Evolutionary conservation across 2,888 invertebrate genomes (phyloP), one percentile per base, ranked within the genome.

Genomic region (Rhingia campestris): DNA sequence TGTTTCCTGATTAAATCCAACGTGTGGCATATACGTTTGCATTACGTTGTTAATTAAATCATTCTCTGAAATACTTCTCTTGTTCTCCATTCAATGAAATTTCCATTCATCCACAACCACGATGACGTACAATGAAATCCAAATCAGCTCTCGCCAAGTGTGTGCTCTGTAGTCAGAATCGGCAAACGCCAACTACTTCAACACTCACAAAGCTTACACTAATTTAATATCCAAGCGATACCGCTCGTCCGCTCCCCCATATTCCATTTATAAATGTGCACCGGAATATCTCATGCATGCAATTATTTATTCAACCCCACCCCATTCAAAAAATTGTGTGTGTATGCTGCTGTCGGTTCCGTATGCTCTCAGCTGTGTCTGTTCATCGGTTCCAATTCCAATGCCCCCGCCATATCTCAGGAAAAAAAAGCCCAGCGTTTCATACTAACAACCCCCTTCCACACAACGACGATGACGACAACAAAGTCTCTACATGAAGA

Each of bases 211-310:
- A 69, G 53, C 70, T 66, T 53, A 54, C 54, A 66, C 67, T 47
- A 81, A 81, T 67, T 77, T 45, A 61, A 63, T 72, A 72, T 53
- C 64, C 70, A 72, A 63, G 61, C 35, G 2, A 22, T 22, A 22
- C 22, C 22, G 72, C 47, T 81, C 41, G 47, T 39, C 47, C 59
- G 74, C 53, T 66, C 33, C 53, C 41, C 66, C 35, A 10, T 39
- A 67, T 67, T 49, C 53, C 58, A 51, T 49, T 56, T 64, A 61
- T 56, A 10, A 41, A 45, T 33, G 22, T 6, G 12, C 6, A 12
- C 7, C 53, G 41, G 53, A 64, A 33, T 47, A n/a, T 10, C 35
- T 67, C 59, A 61, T 54, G 67, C 63, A 51, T 58, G 43, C 66
- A 53, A 58, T 64, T n/a, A 45, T 12, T 32, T 30, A 4, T 10